phyloP scores from a whole-genome alignment of 2,888 invertebrate species.

The Zhuqinia jingwanae region DNA sequence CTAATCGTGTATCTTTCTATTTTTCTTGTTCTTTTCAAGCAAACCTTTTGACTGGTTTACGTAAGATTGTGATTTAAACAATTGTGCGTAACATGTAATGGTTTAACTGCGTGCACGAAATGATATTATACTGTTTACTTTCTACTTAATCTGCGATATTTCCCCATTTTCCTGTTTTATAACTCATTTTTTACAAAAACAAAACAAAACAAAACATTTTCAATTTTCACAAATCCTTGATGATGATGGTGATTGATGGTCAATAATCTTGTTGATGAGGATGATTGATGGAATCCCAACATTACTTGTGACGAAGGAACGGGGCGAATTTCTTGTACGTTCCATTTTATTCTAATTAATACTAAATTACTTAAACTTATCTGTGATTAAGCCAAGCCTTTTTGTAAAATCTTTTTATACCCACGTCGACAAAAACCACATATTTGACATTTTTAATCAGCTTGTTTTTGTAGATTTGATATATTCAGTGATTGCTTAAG shows the following conservation, averaged over 20 bases:
- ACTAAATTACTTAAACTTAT: background rate
- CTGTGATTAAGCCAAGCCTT: background rate
- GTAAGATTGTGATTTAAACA: slow-evolving; percentile 75
- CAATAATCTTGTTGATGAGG: background rate
- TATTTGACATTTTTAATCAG: background rate
- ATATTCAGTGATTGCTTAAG: slow-evolving; percentile 29
- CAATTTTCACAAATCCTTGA: background rate
- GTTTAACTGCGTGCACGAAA: background rate
- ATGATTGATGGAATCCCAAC: slow-evolving; percentile 28
- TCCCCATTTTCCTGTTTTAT: slow-evolving; percentile 31
- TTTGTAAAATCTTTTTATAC: slow-evolving; percentile 11
- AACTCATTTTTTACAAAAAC: background rate
- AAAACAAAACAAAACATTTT: too few species aligned
- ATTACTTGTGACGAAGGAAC: slow-evolving; percentile 27
- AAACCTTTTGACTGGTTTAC: slow-evolving; percentile 76
- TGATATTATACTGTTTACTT: slow-evolving; percentile 10
- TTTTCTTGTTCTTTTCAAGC: slow-evolving; percentile 70
- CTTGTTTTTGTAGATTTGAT: slow-evolving; percentile 19
- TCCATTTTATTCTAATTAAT: slow-evolving; percentile 12
- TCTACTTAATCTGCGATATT: slow-evolving; percentile 14
- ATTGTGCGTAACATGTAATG: slow-evolving; percentile 17
- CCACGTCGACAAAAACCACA: background rate
- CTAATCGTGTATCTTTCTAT: slow-evolving; percentile 62
- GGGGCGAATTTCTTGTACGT: slow-evolving; percentile 28
- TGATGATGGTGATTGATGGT: slow-evolving; percentile 43